Evolutionary conservation across 2,113 vertebrate species (phyloP).

Genomic region (Zosterops borbonicus): DNA sequence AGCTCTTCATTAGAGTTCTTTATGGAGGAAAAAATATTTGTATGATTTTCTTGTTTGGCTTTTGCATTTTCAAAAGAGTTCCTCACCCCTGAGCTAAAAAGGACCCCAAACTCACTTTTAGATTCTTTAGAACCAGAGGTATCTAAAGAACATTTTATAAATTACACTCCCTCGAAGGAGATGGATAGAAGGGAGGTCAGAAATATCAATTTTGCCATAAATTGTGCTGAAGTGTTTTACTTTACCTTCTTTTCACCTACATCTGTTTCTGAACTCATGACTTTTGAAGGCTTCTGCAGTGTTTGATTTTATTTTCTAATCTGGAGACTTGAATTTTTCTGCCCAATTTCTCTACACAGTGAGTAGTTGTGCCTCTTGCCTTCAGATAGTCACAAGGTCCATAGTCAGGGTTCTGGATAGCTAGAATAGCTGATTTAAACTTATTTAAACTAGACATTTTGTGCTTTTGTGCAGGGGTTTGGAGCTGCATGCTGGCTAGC

Average conservation of each 20-base stretch:
- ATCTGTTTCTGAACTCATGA: not conserved
- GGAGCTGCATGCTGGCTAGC: too few species aligned
- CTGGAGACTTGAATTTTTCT: not conserved
- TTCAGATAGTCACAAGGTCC: not conserved
- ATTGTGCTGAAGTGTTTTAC: not conserved
- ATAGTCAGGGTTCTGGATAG: not conserved
- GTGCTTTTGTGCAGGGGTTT: not conserved
- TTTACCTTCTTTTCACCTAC: not conserved
- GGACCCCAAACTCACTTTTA: not conserved
- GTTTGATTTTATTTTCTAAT: not conserved
- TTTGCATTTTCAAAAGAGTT: not conserved
- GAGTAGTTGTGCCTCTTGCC: not conserved
- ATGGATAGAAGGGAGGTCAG: not conserved
- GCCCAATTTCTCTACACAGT: not conserved
- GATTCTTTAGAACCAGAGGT: not conserved
- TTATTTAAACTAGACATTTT: not conserved
- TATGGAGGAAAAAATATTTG: accelerated
- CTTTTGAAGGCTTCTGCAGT: not conserved
- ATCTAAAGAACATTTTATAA: not conserved
- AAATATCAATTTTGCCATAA: not conserved
- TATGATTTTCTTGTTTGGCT: not conserved
- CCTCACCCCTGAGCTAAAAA: not conserved
- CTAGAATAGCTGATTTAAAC: not conserved
- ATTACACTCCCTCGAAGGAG: not conserved
- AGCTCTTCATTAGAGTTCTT: not conserved